Conservation (phyloP, 1,140 invertebrate species). For the Dermatophagoides farinae region DNA sequence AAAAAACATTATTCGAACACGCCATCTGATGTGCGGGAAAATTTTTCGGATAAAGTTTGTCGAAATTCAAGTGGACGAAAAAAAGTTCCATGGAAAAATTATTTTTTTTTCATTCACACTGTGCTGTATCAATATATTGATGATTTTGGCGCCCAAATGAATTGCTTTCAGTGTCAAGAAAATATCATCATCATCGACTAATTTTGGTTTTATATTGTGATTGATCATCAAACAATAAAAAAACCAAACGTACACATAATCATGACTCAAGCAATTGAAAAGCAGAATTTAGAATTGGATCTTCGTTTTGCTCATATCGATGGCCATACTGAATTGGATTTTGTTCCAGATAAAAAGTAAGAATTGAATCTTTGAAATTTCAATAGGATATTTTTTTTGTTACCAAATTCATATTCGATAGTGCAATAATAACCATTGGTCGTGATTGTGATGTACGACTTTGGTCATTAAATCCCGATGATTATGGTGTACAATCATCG, state of each 20-base stretch:
- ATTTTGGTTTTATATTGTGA: too few species aligned
- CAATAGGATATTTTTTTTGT: not conserved
- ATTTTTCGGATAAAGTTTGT: too few species aligned
- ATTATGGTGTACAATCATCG: not conserved
- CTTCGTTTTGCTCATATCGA: constrained; percentile 2
- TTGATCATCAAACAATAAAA: too few species aligned
- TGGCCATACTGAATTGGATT: constrained; percentile 5
- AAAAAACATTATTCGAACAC: too few species aligned
- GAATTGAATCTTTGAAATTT: not conserved
- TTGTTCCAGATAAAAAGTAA: not conserved
- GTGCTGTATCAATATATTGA: too few species aligned
- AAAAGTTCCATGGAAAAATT: too few species aligned
- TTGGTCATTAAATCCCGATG: not conserved
- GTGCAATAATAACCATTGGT: not conserved
- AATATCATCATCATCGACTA: too few species aligned
- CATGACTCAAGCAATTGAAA: not conserved
- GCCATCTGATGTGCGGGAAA: too few species aligned
- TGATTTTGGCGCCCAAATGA: too few species aligned
- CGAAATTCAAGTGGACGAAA: too few species aligned
- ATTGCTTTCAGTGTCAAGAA: too few species aligned
- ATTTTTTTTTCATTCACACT: too few species aligned
- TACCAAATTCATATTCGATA: not conserved
- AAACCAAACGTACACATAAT: not conserved
- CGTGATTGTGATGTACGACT: not conserved
- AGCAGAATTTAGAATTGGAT: not conserved